phyloP scores from a whole-genome alignment of 2,113 vertebrate genomes.

The Scomber colias region DNA sequence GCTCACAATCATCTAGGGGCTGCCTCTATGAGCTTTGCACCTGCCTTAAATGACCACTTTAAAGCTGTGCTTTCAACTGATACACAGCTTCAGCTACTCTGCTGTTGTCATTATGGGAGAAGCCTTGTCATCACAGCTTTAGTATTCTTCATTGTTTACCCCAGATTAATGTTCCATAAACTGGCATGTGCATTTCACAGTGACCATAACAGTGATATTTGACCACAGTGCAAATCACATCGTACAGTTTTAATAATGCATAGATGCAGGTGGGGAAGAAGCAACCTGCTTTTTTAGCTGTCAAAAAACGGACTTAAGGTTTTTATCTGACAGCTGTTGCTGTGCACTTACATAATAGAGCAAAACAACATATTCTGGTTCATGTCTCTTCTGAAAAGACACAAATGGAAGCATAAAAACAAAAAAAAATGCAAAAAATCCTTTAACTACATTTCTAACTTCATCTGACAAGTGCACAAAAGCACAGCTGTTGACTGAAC shows the following conservation, averaged over 20 bases:
- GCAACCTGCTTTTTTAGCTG: background rate
- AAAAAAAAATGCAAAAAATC: background rate
- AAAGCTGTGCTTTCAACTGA: background rate
- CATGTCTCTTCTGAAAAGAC: slow-evolving; percentile 5
- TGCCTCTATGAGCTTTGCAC: slow-evolving; percentile 13
- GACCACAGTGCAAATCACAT: slow-evolving; percentile 1
- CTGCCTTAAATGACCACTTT: slow-evolving; percentile 34
- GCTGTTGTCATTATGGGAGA: background rate
- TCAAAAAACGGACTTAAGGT: background rate
- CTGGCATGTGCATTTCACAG: background rate
- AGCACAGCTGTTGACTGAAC: slow-evolving; percentile 14
- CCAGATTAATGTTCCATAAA: background rate
- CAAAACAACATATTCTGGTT: background rate
- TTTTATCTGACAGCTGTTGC: slow-evolving; percentile 42
- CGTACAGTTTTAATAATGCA: slow-evolving; percentile 20
- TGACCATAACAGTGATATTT: background rate
- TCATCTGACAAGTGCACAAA: slow-evolving; percentile 33
- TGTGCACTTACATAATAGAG: slow-evolving; percentile 14
- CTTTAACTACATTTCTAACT: slow-evolving; percentile 14
- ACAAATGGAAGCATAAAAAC: background rate
- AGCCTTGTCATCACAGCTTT: slow-evolving; percentile 7
- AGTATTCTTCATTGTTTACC: background rate
- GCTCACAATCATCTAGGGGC: slow-evolving; percentile 17
- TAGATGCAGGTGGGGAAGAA: background rate
- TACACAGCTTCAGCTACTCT: background rate